A percentile compares a stretch with the other conserved stretches of the same genome.
phyloP scores from a whole-genome alignment of 1,140 invertebrate species.

The Berghia stephanieae region DNA sequence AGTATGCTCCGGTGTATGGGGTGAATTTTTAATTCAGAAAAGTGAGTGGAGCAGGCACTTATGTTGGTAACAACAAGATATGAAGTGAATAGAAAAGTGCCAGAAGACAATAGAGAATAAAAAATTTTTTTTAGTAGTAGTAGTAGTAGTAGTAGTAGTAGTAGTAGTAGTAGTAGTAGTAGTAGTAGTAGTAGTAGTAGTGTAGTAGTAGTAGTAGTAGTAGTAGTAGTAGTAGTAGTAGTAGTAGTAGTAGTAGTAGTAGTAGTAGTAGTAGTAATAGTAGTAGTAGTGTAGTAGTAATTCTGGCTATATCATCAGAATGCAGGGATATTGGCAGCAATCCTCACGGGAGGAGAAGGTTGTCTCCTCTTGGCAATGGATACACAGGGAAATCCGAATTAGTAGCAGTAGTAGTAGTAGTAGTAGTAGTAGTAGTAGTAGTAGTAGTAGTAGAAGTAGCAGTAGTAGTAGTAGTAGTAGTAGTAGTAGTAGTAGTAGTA shows the following conservation, averaged over 20 bases:
- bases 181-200: constrained; percentile 6
- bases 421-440: constrained; percentile 3
- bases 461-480: not conserved
- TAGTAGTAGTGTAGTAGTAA: too few species aligned
- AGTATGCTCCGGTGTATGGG: too few species aligned
- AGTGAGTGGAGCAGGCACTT: too few species aligned
- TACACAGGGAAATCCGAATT: not conserved
- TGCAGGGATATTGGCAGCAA: not conserved
- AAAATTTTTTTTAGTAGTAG: too few species aligned
- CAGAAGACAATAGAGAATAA: too few species aligned
- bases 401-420: constrained; percentile 2
- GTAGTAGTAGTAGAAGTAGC: not conserved
- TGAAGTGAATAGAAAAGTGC: too few species aligned
- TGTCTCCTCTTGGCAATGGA: too few species aligned
- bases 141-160: constrained; percentile 8
- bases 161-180: constrained; percentile 7
- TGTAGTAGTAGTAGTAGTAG: too few species aligned
- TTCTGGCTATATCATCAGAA: not conserved
- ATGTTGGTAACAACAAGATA: too few species aligned
- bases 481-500: constrained; percentile 8
- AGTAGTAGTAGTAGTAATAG: constrained; percentile 3
- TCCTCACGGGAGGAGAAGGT: not conserved
- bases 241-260: constrained; percentile 7
- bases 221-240: constrained; percentile 8
- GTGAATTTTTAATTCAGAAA: too few species aligned